phyloP scores from a whole-genome alignment of 2,888 invertebrate genomes.

The Opisthograptis luteolata region DNA sequence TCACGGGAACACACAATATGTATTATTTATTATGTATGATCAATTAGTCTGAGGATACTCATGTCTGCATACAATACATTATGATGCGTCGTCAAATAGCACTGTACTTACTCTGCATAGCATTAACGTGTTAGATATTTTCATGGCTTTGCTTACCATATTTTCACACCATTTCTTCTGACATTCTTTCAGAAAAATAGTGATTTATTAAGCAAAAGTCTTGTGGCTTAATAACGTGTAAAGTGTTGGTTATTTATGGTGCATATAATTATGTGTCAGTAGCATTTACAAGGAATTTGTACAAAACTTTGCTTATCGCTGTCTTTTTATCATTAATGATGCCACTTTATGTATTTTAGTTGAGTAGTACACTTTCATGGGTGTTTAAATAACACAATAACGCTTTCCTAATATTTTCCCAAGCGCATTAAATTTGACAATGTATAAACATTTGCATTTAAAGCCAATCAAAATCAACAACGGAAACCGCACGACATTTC shows the following conservation, averaged over 20 bases:
- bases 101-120: conserved; percentile 11
- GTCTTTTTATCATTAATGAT: too few species aligned
- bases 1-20: conserved; percentile 19
- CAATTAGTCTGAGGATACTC: conserved; percentile 23
- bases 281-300: too few species aligned
- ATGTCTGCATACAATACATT: conserved; percentile 23
- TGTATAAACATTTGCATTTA: conserved; percentile 19
- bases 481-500: conserved; percentile 44
- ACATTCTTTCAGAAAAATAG: neutral
- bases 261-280: too few species aligned
- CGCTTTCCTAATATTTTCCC: conserved; percentile 3
- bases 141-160: neutral
- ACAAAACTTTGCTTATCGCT: too few species aligned
- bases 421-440: conserved; percentile 14
- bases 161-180: conserved; percentile 4
- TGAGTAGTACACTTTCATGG: too few species aligned
- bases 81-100: conserved; percentile 12
- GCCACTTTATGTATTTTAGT: too few species aligned
- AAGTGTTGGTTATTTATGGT: too few species aligned
- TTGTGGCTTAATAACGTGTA: too few species aligned
- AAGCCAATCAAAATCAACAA: conserved; percentile 45
- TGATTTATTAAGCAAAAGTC: neutral
- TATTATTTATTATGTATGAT: conserved; percentile 26
- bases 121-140: neutral
- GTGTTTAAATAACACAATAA: neutral